Conservation (phyloP, 2,797 vertebrate genomes). For the Notamacropus eugenii region DNA sequence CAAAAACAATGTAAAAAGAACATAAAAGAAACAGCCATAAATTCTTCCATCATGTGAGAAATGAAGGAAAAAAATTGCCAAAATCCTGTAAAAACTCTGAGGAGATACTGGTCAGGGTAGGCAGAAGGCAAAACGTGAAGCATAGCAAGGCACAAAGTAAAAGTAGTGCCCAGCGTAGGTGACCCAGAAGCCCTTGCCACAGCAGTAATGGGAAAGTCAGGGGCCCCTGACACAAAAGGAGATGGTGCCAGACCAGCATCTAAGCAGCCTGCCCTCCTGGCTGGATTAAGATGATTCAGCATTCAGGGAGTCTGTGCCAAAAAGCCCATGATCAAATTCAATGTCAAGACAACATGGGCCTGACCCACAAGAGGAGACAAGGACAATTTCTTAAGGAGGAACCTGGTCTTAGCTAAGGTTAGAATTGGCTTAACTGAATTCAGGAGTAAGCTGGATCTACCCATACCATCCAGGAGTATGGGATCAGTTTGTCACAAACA, state of each 20-base stretch:
- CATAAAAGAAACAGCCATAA: neutral
- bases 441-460: neutral
- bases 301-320: neutral
- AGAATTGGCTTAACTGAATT: neutral
- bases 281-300: neutral
- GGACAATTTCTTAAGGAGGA: neutral
- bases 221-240: neutral
- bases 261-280: neutral
- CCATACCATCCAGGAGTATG: neutral
- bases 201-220: neutral
- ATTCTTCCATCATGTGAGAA: neutral
- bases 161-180: neutral
- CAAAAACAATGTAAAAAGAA: neutral
- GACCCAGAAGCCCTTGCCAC: neutral
- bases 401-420: neutral
- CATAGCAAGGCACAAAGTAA: neutral
- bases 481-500: neutral
- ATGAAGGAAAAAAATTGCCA: neutral
- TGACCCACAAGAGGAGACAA: neutral
- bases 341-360: neutral
- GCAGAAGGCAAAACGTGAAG: neutral
- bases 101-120: neutral
- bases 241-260: neutral
- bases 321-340: neutral
- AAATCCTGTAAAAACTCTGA: neutral